A percentile compares a stretch with the other conserved stretches of the same genome.
Conservation (phyloP, 2,113 vertebrate species). For the Microtus oregoni region DNA sequence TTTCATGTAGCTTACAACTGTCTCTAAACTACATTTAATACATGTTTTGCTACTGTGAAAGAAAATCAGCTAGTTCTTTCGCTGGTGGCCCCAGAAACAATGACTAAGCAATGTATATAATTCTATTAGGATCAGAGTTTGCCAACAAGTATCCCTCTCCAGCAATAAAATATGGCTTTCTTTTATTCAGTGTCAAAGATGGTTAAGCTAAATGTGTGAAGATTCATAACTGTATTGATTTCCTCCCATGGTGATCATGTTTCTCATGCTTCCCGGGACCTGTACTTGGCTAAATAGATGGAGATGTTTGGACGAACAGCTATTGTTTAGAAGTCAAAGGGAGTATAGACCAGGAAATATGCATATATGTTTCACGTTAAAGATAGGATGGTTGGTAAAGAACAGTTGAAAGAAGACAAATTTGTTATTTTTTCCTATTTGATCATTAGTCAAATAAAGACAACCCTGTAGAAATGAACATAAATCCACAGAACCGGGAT, state of each 20-base stretch:
- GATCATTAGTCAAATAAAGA: slow-evolving; percentile 14
- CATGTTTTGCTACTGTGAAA: background rate
- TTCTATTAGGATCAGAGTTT: slow-evolving; percentile 48
- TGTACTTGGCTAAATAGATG: slow-evolving; percentile 11
- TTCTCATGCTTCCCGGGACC: slow-evolving; percentile 67
- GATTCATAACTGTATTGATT: slow-evolving; percentile 76
- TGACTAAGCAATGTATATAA: slow-evolving; percentile 60
- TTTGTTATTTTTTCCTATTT: background rate
- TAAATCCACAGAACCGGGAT: background rate
- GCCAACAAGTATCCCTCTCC: slow-evolving; percentile 44
- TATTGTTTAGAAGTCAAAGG: background rate
- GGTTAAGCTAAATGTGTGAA: slow-evolving; percentile 72
- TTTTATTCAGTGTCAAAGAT: slow-evolving; percentile 66
- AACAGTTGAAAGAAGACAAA: background rate
- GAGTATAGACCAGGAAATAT: background rate
- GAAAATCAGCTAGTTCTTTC: background rate
- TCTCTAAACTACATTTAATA: background rate
- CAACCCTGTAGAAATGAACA: background rate
- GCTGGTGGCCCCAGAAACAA: slow-evolving; percentile 31
- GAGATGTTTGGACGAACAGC: slow-evolving; percentile 19
- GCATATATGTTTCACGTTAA: background rate
- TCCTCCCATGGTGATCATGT: slow-evolving; percentile 56
- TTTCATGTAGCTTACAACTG: background rate
- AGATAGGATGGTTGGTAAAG: background rate
- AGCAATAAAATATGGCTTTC: slow-evolving; percentile 67